Conservation (phyloP, 2,888 invertebrate species). For the Oligia latruncula region DNA sequence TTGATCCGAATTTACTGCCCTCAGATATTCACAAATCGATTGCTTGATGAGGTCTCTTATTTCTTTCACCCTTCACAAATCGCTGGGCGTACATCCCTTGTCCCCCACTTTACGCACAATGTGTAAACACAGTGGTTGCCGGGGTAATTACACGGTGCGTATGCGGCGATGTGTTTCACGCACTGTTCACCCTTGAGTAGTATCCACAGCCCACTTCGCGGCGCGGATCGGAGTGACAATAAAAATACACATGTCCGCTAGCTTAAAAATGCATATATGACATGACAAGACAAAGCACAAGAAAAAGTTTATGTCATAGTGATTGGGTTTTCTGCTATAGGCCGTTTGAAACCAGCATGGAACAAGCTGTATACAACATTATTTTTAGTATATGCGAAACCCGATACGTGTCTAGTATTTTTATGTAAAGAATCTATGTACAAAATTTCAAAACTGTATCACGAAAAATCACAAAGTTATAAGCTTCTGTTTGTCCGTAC, state of each 20-base stretch:
- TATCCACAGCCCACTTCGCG: not conserved
- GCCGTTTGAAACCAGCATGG: no score
- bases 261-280: not conserved
- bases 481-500: no score
- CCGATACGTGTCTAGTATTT: no score
- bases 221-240: constrained; percentile 20
- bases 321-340: not conserved
- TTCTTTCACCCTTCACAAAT: not conserved
- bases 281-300: not conserved
- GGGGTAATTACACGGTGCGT: constrained; percentile 61
- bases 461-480: no score
- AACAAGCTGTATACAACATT: no score
- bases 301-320: not conserved
- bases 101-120: constrained; percentile 39
- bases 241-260: not conserved
- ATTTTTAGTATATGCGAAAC: no score
- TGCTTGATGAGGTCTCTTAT: no score
- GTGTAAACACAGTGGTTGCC: constrained; percentile 57
- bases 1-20: not conserved
- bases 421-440: no score
- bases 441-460: no score
- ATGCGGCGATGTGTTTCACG: constrained; percentile 58
- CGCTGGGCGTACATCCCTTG: constrained; percentile 3
- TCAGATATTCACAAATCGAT: not conserved
- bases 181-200: constrained; percentile 36